A percentile compares a stretch with the other conserved stretches of the same genome.
phyloP scores from a whole-genome alignment of 2,888 invertebrate genomes.

The Myathropa florea region DNA sequence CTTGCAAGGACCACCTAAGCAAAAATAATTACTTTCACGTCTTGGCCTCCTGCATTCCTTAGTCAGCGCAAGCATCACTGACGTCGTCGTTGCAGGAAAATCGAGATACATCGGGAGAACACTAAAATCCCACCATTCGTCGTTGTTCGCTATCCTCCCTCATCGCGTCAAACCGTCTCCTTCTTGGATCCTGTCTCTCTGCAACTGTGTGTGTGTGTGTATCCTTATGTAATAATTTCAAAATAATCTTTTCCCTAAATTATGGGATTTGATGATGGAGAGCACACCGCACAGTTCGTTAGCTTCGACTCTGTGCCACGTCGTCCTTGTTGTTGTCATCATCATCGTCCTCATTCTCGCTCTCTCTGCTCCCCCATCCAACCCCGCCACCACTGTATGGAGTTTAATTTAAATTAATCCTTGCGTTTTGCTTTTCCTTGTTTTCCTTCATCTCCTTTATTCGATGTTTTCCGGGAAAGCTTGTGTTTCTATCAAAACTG shows the following conservation, averaged over 20 bases:
- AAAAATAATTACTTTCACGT: background rate
- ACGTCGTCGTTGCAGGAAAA: background rate
- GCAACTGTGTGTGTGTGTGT: background rate
- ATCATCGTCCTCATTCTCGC: background rate
- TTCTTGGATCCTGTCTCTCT: background rate
- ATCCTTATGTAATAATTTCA: slow-evolving; percentile 53
- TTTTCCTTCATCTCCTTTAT: slow-evolving; percentile 9
- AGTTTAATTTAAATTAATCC: slow-evolving; percentile 64
- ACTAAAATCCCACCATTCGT: slow-evolving; percentile 3
- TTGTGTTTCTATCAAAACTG: slow-evolving; percentile 24
- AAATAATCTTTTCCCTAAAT: slow-evolving; percentile 61
- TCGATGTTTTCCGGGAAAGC: background rate
- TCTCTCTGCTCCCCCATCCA: background rate
- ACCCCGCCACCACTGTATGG: background rate
- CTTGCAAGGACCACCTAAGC: background rate
- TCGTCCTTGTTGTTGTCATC: background rate
- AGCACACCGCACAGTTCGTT: slow-evolving; percentile 39
- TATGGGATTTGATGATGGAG: slow-evolving; percentile 58
- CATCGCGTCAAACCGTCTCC: background rate
- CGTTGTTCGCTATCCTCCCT: background rate
- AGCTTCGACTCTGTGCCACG: slow-evolving; percentile 19
- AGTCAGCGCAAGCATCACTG: background rate
- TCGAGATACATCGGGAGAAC: background rate
- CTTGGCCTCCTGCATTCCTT: background rate
- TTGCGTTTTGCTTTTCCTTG: slow-evolving; percentile 41